These are phyloP conservation scores for Gorsachius goisagi DNA, from an alignment of 2,113 vertebrate species.

Conservation along the genomic window DNA sequence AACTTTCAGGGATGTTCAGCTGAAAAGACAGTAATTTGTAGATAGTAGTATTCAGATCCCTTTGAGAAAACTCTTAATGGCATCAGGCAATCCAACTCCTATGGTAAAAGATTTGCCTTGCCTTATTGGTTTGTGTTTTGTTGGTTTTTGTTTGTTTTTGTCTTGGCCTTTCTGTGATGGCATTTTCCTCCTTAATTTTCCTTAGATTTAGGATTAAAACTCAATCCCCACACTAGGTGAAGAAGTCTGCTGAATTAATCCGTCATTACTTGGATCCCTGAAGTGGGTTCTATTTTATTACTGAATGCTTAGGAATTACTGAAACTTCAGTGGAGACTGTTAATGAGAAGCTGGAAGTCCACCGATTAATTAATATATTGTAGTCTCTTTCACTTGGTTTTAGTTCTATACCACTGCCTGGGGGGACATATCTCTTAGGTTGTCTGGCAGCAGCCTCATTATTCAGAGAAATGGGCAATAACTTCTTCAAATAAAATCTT, in stretches of 20 bases:
- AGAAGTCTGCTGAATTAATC: not conserved
- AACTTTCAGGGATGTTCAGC: not conserved
- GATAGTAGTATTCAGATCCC: not conserved
- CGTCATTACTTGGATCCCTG: not conserved
- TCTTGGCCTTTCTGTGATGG: not conserved
- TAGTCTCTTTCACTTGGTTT: not conserved
- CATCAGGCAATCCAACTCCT: not conserved
- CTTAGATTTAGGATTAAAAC: not conserved
- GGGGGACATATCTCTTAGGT: not conserved
- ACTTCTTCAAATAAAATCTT: conserved; percentile 14
- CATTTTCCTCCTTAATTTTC: not conserved
- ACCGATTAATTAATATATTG: conserved; percentile 15
- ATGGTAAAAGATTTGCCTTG: not conserved
- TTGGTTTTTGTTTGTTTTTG: not conserved
- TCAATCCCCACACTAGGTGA: not conserved
- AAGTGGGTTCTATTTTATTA: not conserved
- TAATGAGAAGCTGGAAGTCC: conserved; percentile 12
- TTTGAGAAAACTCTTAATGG: not conserved
- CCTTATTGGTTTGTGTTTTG: not conserved
- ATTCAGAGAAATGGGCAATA: conserved; percentile 24
- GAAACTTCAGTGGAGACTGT: not conserved
- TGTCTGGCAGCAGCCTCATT: conserved; percentile 28
- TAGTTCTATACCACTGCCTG: conserved; percentile 3
- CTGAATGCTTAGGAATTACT: not conserved
- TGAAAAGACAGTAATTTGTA: not conserved